These are phyloP conservation scores for Therioaphis trifolii DNA, from an alignment of 2,888 invertebrate genomes.

Conservation along the genomic window DNA sequence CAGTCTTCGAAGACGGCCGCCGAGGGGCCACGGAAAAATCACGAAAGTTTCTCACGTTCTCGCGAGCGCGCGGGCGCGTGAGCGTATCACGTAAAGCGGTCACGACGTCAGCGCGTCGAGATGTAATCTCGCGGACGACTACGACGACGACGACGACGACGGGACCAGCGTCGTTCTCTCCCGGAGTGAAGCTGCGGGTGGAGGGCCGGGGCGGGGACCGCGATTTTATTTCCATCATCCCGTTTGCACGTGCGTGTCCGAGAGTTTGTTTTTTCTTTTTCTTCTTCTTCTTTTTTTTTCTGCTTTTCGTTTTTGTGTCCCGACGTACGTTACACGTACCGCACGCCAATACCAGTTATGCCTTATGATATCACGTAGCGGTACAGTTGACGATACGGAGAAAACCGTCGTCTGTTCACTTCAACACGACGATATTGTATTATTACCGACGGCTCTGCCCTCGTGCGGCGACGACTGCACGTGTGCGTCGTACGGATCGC, in stretches of 20 bases:
- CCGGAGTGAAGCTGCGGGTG: neutral
- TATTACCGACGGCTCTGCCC: no score
- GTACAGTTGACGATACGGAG: no score
- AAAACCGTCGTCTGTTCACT: no score
- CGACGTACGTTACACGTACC: no score
- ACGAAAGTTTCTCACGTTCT: conserved; percentile 47
- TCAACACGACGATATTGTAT: no score
- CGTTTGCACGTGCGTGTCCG: neutral
- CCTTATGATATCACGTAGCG: no score
- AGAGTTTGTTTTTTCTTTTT: neutral
- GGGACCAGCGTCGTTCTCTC: neutral
- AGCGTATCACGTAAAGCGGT: conserved; percentile 33
- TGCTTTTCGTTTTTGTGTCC: neutral
- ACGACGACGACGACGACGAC: no score
- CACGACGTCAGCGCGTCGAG: conserved; percentile 5
- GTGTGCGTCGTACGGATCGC: no score
- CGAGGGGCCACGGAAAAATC: conserved; percentile 34
- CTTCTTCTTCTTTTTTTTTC: neutral
- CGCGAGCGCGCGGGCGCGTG: no score
- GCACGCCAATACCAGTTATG: no score
- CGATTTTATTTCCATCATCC: neutral
- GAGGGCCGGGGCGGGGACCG: neutral
- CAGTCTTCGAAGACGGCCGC: neutral
- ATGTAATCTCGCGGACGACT: conserved; percentile 8
- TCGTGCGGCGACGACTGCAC: no score